Evolutionary conservation across 2,113 vertebrate species (phyloP).

Genomic region (Podocnemis expansa): DNA sequence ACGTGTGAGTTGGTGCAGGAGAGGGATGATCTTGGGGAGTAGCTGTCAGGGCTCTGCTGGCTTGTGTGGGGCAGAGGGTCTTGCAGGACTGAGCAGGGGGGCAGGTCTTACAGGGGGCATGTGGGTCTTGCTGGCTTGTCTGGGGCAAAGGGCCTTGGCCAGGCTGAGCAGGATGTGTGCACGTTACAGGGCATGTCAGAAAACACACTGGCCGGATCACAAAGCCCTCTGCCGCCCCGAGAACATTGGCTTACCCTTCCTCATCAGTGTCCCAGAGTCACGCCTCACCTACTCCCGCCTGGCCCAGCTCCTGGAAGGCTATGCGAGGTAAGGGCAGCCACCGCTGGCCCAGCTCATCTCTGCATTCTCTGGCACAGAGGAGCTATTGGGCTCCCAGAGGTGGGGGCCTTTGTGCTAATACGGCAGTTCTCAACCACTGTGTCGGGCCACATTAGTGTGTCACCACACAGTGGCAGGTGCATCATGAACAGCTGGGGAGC

Average conservation of each 20-base stretch:
- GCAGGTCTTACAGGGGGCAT: too few species aligned
- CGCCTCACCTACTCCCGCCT: slow-evolving; percentile 91
- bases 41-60: background rate
- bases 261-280: slow-evolving; percentile 93
- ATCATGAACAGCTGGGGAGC: too few species aligned
- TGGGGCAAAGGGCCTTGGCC: background rate
- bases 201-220: slow-evolving; percentile 93
- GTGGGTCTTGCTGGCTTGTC: background rate
- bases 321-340: slow-evolving; percentile 84
- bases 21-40: too few species aligned
- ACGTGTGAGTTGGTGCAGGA: slow-evolving; percentile 85
- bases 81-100: background rate
- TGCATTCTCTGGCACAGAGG: too few species aligned
- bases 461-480: too few species aligned
- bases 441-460: too few species aligned
- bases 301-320: slow-evolving; percentile 92
- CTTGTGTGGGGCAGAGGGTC: background rate
- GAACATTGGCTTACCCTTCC: slow-evolving; percentile 94
- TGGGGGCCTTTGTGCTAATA: too few species aligned
- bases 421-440: too few species aligned
- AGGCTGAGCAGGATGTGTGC: rapidly evolving
- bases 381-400: too few species aligned
- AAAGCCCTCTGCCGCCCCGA: slow-evolving; percentile 90
- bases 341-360: too few species aligned
- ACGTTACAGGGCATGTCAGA: slow-evolving; percentile 88